A percentile compares a stretch with the other conserved stretches of the same genome.
Conservation (phyloP, 2,113 vertebrate species). For the Tragelaphus scriptus region DNA sequence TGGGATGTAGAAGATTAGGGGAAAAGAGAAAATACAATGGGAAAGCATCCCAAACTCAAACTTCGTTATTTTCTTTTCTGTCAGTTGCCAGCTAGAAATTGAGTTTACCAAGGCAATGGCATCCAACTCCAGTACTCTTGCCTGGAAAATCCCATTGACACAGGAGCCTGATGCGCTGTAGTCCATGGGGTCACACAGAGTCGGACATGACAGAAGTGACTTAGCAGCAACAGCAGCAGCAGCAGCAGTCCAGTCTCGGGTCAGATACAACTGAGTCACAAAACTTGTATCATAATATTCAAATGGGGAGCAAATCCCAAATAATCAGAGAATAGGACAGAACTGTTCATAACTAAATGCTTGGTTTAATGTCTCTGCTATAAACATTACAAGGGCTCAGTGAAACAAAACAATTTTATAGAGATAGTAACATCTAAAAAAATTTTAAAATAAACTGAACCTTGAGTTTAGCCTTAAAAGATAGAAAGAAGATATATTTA, state of each 20-base stretch:
- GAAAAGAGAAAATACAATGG: not conserved
- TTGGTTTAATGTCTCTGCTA: not conserved
- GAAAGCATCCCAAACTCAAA: not conserved
- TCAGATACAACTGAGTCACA: not conserved
- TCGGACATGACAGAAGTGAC: too few relatives aligned
- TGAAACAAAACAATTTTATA: not conserved
- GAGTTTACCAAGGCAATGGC: not conserved
- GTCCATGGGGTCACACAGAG: too few relatives aligned
- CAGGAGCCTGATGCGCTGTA: too few relatives aligned
- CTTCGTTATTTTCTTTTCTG: not conserved
- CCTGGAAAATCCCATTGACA: too few relatives aligned
- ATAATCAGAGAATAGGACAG: not conserved
- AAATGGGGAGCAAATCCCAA: not conserved
- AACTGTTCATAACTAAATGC: not conserved
- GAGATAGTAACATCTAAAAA: not conserved
- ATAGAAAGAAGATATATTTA: not conserved
- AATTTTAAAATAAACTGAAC: not conserved
- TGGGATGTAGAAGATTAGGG: accelerated
- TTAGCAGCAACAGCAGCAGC: too few relatives aligned
- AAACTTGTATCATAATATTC: not conserved
- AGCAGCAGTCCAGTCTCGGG: not conserved
- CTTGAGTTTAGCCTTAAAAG: not conserved
- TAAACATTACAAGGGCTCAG: not conserved
- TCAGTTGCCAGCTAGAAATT: not conserved
- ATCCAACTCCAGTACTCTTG: too few relatives aligned